Base-by-base conservation (phyloP, 2,797 vertebrate genomes). In the Poecilia picta region DNA sequence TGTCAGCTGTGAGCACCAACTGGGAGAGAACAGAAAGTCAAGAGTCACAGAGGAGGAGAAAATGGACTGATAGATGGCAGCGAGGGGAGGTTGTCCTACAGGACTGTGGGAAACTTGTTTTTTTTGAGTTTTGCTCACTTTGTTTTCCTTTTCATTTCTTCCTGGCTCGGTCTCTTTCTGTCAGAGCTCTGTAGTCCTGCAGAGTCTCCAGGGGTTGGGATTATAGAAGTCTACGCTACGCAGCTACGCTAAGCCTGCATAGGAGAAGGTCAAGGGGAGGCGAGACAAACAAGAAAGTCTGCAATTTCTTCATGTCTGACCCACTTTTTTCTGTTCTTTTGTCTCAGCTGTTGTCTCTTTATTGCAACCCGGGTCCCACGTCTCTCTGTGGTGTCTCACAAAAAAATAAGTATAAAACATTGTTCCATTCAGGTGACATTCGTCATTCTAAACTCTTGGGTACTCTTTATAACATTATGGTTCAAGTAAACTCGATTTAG, bases 181-280 rank as follows among this genome's bases (percentile, higher is more conserved):
- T 70, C 74, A 75, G 55, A 85, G 83, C 82, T 70, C 81, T 74
- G 80, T 79, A 78, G 82, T 88, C 83, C 33, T 77, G 74, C 28
- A 33, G 70, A 82, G 86, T 77, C 90, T 85, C 92, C 83, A 82
- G 73, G 81, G 88, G 31, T 81, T 0, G 43, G 31, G 90, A 93
- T 93, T 92, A 92, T 88, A 90, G 81, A 91, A 92, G 88, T 90
- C 86, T 82, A 83, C 62, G 36, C 77, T 85, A 84, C 66, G 75
- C 84, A 75, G 86, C 83, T 77, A 83, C 87, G 72, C 81, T 90
- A 87, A 92, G 86, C 90, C 87, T 89, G 78, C 79, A 84, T 77
- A 81, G 79, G 81, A 87, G 85, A 89, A 91, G 89, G 91, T 94
- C 91, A 93, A 90, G 86, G 87, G 68, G 84, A 91, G 84, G 85